Conservation (phyloP, 64 coral and sea anemone species). For the Montipora foliosa region DNA sequence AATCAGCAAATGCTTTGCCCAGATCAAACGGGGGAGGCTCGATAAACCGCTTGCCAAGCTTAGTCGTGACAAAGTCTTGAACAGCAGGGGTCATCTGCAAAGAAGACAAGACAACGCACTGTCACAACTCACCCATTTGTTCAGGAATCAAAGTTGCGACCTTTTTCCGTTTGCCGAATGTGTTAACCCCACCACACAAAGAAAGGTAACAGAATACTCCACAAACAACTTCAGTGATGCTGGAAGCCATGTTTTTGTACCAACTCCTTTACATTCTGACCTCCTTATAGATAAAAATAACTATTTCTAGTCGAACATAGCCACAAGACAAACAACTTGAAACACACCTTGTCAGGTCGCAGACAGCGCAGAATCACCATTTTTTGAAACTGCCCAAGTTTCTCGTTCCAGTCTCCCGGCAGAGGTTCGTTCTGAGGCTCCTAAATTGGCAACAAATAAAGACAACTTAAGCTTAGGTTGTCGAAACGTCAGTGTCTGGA, state of each 20-base stretch:
- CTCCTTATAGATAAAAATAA: too few relatives aligned
- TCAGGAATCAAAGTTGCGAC: too few relatives aligned
- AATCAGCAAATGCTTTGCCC: constrained; percentile 97
- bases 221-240: neutral
- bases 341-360: constrained; percentile 94
- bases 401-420: constrained; percentile 96
- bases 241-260: neutral
- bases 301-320: neutral
- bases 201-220: neutral
- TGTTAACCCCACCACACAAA: neutral
- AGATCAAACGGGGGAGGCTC: constrained; percentile 98
- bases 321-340: neutral
- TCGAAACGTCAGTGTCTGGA: too few relatives aligned
- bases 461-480: too few relatives aligned
- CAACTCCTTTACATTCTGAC: neutral
- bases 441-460: constrained; percentile 7
- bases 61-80: constrained; percentile 93
- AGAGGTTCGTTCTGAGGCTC: constrained; percentile 90
- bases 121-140: too few relatives aligned
- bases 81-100: constrained; percentile 94
- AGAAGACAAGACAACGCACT: neutral
- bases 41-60: constrained; percentile 92
- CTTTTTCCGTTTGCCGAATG: too few relatives aligned
- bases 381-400: constrained; percentile 94
- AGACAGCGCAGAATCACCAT: constrained; percentile 92